These are phyloP conservation scores for Chamaetylas fuelleborni DNA, from an alignment of 2,113 vertebrate genomes.

Conservation along the genomic window DNA sequence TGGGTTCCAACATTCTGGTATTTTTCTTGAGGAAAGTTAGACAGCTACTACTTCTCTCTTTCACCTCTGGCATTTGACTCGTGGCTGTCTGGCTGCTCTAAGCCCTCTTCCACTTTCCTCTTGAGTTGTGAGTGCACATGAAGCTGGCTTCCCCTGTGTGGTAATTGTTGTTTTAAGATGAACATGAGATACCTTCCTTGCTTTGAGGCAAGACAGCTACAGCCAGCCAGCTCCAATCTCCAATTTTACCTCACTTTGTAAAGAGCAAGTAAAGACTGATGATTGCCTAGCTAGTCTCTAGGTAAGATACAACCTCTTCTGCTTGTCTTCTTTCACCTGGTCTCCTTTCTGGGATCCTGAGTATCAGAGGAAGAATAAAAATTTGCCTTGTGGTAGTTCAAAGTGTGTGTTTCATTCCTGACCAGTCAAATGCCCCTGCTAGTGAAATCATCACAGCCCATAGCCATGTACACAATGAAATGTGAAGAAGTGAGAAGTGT, in stretches of 20 bases:
- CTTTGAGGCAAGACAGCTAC: neutral
- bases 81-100: neutral
- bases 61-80: neutral
- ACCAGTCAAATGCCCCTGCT: neutral
- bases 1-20: neutral
- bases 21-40: neutral
- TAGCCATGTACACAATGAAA: neutral
- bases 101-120: neutral
- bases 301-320: neutral
- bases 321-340: neutral
- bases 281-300: neutral
- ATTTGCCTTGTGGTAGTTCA: neutral
- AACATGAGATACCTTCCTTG: neutral
- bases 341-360: neutral
- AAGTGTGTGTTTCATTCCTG: neutral
- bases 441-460: neutral
- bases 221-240: neutral
- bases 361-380: neutral
- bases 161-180: neutral
- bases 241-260: neutral
- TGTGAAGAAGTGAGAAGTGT: neutral
- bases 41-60: neutral
- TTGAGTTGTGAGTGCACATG: neutral
- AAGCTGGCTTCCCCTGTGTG: neutral
- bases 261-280: neutral